phyloP scores from a whole-genome alignment of 2,113 vertebrate species.

The Serilophus lunatus region DNA sequence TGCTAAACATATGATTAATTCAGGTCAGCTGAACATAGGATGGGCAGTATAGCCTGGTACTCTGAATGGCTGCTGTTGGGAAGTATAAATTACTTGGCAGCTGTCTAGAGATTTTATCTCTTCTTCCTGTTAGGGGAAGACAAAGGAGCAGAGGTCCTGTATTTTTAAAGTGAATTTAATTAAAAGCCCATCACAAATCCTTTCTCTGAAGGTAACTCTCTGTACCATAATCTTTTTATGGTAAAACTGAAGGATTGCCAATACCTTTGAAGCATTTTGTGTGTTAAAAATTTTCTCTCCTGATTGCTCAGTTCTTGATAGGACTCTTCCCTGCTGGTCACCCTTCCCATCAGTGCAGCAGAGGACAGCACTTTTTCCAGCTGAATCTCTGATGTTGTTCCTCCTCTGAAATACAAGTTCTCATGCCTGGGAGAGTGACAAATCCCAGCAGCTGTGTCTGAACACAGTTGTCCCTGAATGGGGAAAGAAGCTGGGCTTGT shows the following conservation, averaged over 20 bases:
- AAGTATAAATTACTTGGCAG: neutral
- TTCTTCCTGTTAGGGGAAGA: neutral
- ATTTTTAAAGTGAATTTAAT: slow-evolving; percentile 8
- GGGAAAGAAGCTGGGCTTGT: neutral
- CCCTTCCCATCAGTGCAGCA: neutral
- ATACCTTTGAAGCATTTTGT: neutral
- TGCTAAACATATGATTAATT: neutral
- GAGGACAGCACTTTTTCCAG: neutral
- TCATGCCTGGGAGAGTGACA: neutral
- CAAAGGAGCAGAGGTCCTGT: neutral
- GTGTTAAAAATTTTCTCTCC: neutral
- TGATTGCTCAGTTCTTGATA: neutral
- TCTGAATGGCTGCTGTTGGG: neutral
- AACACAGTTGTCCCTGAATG: neutral
- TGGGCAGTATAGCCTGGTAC: neutral
- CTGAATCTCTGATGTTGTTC: neutral
- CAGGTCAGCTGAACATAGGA: neutral
- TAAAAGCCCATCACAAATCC: neutral
- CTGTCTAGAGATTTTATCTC: neutral
- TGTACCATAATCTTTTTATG: neutral
- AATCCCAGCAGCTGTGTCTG: neutral
- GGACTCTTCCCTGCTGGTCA: neutral
- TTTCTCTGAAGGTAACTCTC: neutral
- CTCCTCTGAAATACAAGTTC: neutral
- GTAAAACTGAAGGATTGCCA: neutral